These are phyloP conservation scores for Hirtodrosophila trivittata DNA, from an alignment of 2,888 invertebrate genomes.

Conservation along the genomic window DNA sequence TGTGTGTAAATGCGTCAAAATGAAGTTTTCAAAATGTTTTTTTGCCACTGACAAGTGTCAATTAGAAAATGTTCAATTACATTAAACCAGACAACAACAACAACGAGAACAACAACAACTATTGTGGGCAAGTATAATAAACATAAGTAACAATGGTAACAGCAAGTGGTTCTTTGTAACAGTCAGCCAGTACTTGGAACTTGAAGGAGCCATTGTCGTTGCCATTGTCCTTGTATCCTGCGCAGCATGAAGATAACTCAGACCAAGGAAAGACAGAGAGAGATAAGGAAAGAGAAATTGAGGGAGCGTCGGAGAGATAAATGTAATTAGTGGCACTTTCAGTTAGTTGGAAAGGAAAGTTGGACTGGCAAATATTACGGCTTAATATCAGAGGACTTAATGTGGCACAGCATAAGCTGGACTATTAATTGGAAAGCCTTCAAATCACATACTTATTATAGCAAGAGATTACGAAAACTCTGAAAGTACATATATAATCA, in stretches of 20 bases:
- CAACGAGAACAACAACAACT: conserved; percentile 23
- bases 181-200: conserved; percentile 31
- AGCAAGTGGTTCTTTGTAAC: conserved; percentile 50
- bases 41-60: conserved; percentile 69
- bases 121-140: conserved; percentile 27
- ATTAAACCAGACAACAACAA: conserved; percentile 54
- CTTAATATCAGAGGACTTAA: conserved; percentile 2
- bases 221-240: conserved; percentile 40
- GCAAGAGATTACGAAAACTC: background rate
- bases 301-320: conserved; percentile 27
- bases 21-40: conserved; percentile 75
- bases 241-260: conserved; percentile 41
- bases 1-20: conserved; percentile 82
- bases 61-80: conserved; percentile 74
- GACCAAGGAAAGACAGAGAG: conserved; percentile 3
- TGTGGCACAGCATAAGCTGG: conserved; percentile 15
- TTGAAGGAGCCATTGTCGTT: conserved; percentile 55
- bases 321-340: conserved; percentile 57
- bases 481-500: background rate
- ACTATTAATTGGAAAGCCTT: conserved; percentile 19
- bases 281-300: conserved; percentile 6
- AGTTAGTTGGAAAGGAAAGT: conserved; percentile 17
- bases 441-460: conserved; percentile 10
- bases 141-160: conserved; percentile 25
- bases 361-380: conserved; percentile 2